These are phyloP conservation scores for Zelostemma sp. DNA, from an alignment of 1,140 invertebrate species.

Conservation along the genomic window DNA sequence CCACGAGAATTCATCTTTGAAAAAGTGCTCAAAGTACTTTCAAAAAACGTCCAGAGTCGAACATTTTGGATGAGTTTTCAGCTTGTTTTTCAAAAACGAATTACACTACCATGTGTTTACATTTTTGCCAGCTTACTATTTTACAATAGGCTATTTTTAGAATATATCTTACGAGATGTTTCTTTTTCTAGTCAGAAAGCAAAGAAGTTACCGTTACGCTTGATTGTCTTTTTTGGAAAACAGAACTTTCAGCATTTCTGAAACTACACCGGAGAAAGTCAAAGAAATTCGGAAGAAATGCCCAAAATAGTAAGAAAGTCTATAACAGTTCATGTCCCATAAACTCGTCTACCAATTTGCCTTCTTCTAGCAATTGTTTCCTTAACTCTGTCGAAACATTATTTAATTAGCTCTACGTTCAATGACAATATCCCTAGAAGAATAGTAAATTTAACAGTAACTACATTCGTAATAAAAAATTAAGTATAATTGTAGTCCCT, in stretches of 20 bases:
- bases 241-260: too few species aligned
- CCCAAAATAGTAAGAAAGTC: neutral
- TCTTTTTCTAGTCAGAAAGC: neutral
- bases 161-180: neutral
- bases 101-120: neutral
- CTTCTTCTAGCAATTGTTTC: slow-evolving; percentile 23
- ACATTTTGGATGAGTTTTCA: neutral
- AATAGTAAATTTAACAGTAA: slow-evolving; percentile 64
- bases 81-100: neutral
- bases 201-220: neutral
- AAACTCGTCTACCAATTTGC: slow-evolving; percentile 1
- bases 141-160: neutral
- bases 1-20: neutral
- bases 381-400: slow-evolving; percentile 6
- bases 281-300: neutral
- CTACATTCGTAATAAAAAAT: slow-evolving; percentile 61
- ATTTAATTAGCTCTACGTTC: slow-evolving; percentile 37
- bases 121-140: neutral
- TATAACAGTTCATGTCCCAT: neutral
- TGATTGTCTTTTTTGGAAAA: slow-evolving; percentile 4
- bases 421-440: slow-evolving; percentile 56
- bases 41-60: too few species aligned
- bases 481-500: slow-evolving; percentile 61
- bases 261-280: neutral
- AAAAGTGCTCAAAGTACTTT: too few species aligned